Base-by-base conservation (phyloP, 2,113 vertebrate genomes). In the Mobula birostris region DNA sequence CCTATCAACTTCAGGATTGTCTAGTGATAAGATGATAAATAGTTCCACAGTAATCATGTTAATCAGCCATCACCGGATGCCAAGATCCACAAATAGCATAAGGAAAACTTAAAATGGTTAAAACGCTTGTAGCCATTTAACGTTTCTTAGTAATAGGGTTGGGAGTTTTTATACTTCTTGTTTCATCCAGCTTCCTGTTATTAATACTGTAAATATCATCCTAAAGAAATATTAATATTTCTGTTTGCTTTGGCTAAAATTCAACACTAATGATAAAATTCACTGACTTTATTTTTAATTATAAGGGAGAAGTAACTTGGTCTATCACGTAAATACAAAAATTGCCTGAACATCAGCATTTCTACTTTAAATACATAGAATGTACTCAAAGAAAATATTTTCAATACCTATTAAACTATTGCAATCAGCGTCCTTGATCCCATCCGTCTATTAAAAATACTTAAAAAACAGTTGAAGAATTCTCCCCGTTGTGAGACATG, bases 11-110 rank as follows among this genome's bases (percentile, higher is more conserved):
- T 48, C 91, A 93, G 68, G 68, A 74, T 29, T 29, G 91, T 68
- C 91, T 9, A 74, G 36, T 93, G 68, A 93, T 74, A 93, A 93
- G 91, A 93, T 74, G 91, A 93, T 74, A 93, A 93, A 93, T 93
- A 74, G 91, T 48, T 93, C 68, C 70, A 15, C 12, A 36, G 63
- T 48, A 19, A 15, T 36, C 36, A 36, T 74, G 27, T 66, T 93
- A 93, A 93, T 93, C 68, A 74, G 68, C 68, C 40, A 27, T 12
- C 40, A 93, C 72, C 29, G 40, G 68, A 93, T 15, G 15, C 27
- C 32, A 40, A 70, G 58, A 66, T 74, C 70, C 91, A 93, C 21
- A 48, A 72, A 74, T 5, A 48, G 32, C n/a, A 21, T 7, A 74
- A 29, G 7, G 21, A 29, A 56, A 74, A 40, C 68, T 48, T 93